Conservation (phyloP, 2,888 invertebrate genomes). For the Idaea aversata region DNA sequence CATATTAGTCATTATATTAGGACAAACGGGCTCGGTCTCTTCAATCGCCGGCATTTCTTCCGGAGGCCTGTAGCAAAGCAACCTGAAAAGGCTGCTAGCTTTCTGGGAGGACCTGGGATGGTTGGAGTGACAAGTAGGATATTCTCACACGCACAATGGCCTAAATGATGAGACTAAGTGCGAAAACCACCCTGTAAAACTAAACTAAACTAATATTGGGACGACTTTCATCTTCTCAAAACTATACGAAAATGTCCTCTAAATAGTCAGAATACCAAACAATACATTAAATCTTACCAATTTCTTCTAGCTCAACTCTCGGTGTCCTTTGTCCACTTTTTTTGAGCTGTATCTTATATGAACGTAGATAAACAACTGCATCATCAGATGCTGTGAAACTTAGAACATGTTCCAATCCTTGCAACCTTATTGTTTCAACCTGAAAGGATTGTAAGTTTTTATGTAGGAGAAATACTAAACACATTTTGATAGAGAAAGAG, state of each 20-base stretch:
- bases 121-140: too few relatives aligned
- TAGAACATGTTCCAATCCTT: slow-evolving; percentile 96
- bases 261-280: background rate
- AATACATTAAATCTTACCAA: slow-evolving; percentile 76
- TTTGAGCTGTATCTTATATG: slow-evolving; percentile 89
- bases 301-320: slow-evolving; percentile 94
- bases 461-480: background rate
- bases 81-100: too few relatives aligned
- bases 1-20: too few relatives aligned
- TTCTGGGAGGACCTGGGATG: too few relatives aligned
- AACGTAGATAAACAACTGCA: slow-evolving; percentile 88
- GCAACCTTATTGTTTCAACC: slow-evolving; percentile 90
- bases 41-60: too few relatives aligned
- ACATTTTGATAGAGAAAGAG: background rate
- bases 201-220: too few relatives aligned
- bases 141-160: too few relatives aligned
- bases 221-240: background rate
- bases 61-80: too few relatives aligned
- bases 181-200: too few relatives aligned
- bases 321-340: slow-evolving; percentile 95
- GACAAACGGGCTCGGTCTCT: too few relatives aligned
- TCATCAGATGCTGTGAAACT: slow-evolving; percentile 92
- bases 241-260: background rate
- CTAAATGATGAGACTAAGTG: too few relatives aligned
- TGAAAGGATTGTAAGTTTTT: slow-evolving; percentile 35